Conservation (phyloP, 2,888 invertebrate species). For the Pristionchus mayeri region DNA sequence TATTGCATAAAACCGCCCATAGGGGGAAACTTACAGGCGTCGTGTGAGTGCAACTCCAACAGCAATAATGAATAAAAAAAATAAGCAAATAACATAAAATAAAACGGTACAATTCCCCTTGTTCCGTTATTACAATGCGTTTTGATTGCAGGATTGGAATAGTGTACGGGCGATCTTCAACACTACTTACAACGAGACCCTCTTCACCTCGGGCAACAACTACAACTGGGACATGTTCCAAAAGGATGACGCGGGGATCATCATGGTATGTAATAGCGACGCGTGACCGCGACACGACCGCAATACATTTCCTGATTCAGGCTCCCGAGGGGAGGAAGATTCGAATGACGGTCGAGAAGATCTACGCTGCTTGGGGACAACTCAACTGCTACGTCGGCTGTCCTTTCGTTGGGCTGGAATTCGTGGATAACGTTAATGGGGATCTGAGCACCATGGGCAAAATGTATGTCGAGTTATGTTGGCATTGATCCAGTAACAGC, state of each 20-base stretch:
- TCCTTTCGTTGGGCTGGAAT: neutral
- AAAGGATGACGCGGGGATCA: neutral
- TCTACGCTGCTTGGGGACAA: neutral
- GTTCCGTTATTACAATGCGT: too few species aligned
- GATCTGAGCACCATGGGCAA: conserved; percentile 7
- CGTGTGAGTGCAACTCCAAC: too few species aligned
- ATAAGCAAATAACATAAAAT: too few species aligned
- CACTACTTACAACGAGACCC: neutral
- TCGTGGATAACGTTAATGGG: neutral
- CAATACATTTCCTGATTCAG: too few species aligned
- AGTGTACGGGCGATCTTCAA: neutral
- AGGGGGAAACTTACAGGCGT: too few species aligned
- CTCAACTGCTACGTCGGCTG: neutral
- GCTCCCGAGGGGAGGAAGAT: too few species aligned
- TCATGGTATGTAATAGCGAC: too few species aligned
- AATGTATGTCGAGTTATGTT: neutral
- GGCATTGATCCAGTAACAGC: too few species aligned
- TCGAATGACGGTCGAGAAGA: too few species aligned
- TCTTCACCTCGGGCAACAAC: neutral
- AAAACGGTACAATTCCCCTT: too few species aligned
- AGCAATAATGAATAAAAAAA: neutral
- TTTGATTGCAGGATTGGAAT: neutral
- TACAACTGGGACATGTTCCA: neutral
- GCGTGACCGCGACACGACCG: neutral
- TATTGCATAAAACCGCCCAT: too few species aligned